phyloP scores from a whole-genome alignment of 2,113 vertebrate species.

The Cottus gobio region DNA sequence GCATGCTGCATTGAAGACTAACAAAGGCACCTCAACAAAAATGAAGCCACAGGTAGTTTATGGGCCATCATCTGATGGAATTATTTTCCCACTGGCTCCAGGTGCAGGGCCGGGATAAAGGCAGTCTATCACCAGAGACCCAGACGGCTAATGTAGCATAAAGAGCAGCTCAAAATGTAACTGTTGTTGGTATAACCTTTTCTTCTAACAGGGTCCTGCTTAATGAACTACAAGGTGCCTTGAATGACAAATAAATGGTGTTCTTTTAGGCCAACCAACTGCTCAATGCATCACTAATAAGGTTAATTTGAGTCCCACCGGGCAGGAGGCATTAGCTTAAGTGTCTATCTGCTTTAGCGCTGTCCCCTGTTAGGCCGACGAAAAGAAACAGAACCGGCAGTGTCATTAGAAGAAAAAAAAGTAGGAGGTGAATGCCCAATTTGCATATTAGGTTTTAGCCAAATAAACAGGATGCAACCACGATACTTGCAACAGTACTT shows the following conservation, averaged over 20 bases:
- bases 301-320: constrained; percentile 74
- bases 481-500: constrained; percentile 32
- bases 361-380: constrained; percentile 60
- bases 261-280: constrained; percentile 50
- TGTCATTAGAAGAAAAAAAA: constrained; percentile 61
- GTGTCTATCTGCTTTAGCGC: constrained; percentile 65
- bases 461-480: constrained; percentile 39
- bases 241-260: constrained; percentile 77
- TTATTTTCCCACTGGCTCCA: constrained; percentile 54
- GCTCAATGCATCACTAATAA: constrained; percentile 74
- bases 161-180: constrained; percentile 66
- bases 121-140: constrained; percentile 57
- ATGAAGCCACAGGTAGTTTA: constrained; percentile 51
- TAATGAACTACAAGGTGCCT: constrained; percentile 71
- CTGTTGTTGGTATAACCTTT: constrained; percentile 36
- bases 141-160: constrained; percentile 70
- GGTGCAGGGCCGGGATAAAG: constrained; percentile 64
- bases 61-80: constrained; percentile 51
- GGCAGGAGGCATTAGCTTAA: constrained; percentile 65
- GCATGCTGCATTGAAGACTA: constrained; percentile 39
- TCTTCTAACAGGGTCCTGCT: constrained; percentile 66
- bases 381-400: constrained; percentile 48
- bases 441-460: constrained; percentile 46
- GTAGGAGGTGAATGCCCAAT: constrained; percentile 55
- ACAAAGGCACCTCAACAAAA: constrained; percentile 47